phyloP scores from a whole-genome alignment of 2,797 vertebrate species.

The Malurus leucopterus region DNA sequence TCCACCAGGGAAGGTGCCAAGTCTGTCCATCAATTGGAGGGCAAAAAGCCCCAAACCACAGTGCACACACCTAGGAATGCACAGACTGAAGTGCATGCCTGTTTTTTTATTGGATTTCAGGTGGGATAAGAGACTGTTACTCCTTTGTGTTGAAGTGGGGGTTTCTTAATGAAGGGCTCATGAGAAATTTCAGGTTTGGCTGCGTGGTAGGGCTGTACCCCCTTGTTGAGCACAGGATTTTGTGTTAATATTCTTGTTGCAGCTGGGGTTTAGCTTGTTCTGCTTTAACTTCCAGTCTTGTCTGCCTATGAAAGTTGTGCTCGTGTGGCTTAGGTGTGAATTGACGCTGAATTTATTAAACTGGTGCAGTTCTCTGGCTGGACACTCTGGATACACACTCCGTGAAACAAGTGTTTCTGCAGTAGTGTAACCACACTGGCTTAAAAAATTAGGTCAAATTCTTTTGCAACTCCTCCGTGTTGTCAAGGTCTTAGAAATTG shows the following conservation, averaged over 20 bases:
- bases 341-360: not conserved
- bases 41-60: not conserved
- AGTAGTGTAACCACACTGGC: not conserved
- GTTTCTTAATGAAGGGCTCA: not conserved
- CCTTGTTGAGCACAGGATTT: not conserved
- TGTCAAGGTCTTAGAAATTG: not conserved
- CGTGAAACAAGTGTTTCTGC: not conserved
- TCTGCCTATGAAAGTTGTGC: not conserved
- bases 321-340: not conserved
- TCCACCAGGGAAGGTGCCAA: not conserved
- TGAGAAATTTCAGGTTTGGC: not conserved
- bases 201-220: fast-evolving
- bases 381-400: not conserved
- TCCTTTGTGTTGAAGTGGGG: not conserved
- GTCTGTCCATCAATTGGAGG: not conserved
- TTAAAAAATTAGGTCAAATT: slow-evolving; percentile 22
- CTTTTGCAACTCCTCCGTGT: not conserved
- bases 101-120: not conserved
- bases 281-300: not conserved
- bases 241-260: fast-evolving
- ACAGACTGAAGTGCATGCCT: not conserved
- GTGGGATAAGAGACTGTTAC: not conserved
- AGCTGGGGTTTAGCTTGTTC: not conserved
- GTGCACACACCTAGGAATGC: fast-evolving
- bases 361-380: not conserved